A percentile compares a stretch with the other conserved stretches of the same genome.
Conservation (phyloP, 2,113 vertebrate genomes). For the Xenopus borealis region DNA sequence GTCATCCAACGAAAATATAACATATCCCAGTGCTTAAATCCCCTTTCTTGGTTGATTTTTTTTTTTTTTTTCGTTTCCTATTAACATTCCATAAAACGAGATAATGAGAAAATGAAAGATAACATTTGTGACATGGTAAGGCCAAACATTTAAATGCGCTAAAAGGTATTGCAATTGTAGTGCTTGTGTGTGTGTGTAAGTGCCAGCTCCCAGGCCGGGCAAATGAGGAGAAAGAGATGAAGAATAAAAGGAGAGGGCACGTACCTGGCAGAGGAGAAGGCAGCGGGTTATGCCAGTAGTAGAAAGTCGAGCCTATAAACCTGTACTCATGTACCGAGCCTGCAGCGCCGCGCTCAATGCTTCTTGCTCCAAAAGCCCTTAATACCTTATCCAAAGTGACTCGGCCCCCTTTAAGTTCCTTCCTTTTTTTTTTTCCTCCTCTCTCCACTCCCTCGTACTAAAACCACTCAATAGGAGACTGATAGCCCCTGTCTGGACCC, state of each 20-base stretch:
- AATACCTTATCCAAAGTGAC: constrained; percentile 71
- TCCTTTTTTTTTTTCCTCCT: constrained; percentile 61
- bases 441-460: constrained; percentile 69
- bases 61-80: too few species aligned
- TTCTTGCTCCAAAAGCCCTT: constrained; percentile 65
- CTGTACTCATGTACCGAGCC: constrained; percentile 61
- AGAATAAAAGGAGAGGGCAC: constrained; percentile 43
- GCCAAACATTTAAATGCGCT: too few species aligned
- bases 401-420: constrained; percentile 60
- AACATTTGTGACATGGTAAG: too few species aligned
- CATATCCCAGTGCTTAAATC: too few species aligned
- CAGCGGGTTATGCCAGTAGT: constrained; percentile 51
- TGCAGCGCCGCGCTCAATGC: constrained; percentile 60
- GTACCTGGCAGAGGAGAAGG: constrained; percentile 66
- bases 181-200: too few species aligned
- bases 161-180: too few species aligned
- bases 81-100: too few species aligned
- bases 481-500: constrained; percentile 77
- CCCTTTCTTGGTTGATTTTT: too few species aligned
- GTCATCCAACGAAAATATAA: too few species aligned
- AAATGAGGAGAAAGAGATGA: constrained; percentile 11
- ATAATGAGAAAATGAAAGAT: too few species aligned
- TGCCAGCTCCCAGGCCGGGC: too few species aligned
- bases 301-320: constrained; percentile 55
- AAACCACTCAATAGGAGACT: constrained; percentile 72